phyloP scores from a whole-genome alignment of 35 echinoderm and acorn worm species.

The Heliocidaris erythrogramma region DNA sequence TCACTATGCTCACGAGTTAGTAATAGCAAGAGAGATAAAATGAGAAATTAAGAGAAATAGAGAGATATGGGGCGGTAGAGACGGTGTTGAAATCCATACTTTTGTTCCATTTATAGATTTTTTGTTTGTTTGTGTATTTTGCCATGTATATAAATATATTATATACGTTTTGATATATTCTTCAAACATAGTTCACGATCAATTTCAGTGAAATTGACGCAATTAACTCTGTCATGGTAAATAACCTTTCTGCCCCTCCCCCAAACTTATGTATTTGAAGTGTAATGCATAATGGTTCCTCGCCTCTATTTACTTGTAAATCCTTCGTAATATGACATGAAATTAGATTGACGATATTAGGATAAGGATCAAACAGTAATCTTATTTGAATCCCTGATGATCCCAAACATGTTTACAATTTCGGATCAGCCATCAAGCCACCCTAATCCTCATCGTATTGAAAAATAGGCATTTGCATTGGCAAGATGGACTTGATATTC shows the following conservation, averaged over 20 bases:
- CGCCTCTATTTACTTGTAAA: neutral
- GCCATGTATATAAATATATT: too few species aligned
- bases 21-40: neutral
- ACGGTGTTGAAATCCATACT: neutral
- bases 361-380: neutral
- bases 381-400: neutral
- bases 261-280: too few species aligned
- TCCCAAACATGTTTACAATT: neutral
- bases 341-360: neutral
- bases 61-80: neutral
- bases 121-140: too few species aligned
- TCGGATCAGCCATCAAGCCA: neutral
- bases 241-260: neutral
- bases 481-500: neutral
- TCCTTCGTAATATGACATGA: neutral
- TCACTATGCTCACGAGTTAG: neutral
- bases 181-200: neutral
- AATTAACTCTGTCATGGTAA: neutral
- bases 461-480: neutral
- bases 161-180: too few species aligned
- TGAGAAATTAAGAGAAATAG: neutral
- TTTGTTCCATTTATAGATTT: neutral
- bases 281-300: neutral
- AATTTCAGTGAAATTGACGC: neutral
- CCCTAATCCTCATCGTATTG: neutral